Base-by-base conservation (phyloP, 1,140 invertebrate species). In the Orius insidiosus region DNA sequence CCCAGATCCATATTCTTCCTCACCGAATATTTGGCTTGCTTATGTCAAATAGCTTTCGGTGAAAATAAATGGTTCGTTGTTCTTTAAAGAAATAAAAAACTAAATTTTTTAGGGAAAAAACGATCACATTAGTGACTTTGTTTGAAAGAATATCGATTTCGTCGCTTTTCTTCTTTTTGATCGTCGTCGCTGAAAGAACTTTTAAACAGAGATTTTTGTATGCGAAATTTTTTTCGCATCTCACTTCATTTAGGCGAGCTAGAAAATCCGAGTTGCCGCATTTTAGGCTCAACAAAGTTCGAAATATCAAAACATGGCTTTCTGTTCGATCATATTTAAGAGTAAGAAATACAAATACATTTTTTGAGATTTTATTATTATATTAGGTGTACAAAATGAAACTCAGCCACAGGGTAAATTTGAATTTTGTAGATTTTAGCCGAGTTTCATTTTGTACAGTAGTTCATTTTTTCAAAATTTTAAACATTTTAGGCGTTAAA, bases 251-350 rank as follows among this genome's bases (percentile, higher is more conserved):
- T 0, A 68, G 92, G 39, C 70, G 89, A 46, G 89, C 93, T 0
- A 70, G 78, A 49, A 90, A 93, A 61, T 93, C 87, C 0, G 84
- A 90, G 59, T 65, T 97, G 52, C 92, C 92, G 1, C 90, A 96
- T 66, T 96, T 96, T 61, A 74, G 92, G 9, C 66, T 96, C 2
- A 94, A 94, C 60, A 94, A 89, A 70, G 90, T 97, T n/a, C 72
- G 87, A 51, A 95, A 97, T 64, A 95, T 97, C 54, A 95, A 95
- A 67, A 90, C 85, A 2, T 97, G 92, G 92, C 65, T 97, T 0
- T 95, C 89, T 9, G 82, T 96, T 7, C 68, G 92, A 45, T 95
- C 90, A 1, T 97, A 94, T 66, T 71, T 97, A 24, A 87, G 92
- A 72, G 84, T 87, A 45, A 47, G n/a, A n/a, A n/a, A n/a, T n/a